These are phyloP conservation scores for Pseudococcus viburni DNA, from an alignment of 2,888 invertebrate species.

Conservation along the genomic window DNA sequence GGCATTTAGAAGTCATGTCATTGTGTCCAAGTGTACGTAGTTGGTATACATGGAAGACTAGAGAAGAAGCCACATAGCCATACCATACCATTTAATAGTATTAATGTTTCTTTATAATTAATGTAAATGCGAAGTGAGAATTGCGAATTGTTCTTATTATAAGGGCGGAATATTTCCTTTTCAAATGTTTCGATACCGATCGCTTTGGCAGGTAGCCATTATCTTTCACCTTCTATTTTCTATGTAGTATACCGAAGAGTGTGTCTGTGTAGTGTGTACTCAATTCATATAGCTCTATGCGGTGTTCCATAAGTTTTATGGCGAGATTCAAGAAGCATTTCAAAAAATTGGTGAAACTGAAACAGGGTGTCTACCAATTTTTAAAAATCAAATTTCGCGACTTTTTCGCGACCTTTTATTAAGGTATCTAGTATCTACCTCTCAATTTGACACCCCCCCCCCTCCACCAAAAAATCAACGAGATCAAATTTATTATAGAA, in stretches of 20 bases:
- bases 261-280: background rate
- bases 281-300: background rate
- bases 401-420: too few species aligned
- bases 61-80: slow-evolving; percentile 54
- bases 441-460: too few species aligned
- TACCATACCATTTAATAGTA: slow-evolving; percentile 55
- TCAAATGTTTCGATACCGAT: slow-evolving; percentile 63
- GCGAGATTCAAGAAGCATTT: background rate
- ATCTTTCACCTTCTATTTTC: slow-evolving; percentile 47
- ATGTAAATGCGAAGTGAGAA: slow-evolving; percentile 66
- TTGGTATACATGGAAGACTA: background rate
- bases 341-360: too few species aligned
- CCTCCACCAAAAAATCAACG: too few species aligned
- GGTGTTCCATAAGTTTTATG: background rate
- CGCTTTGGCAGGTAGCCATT: slow-evolving; percentile 65
- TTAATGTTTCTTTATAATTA: slow-evolving; percentile 65
- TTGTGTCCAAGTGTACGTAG: background rate
- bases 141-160: slow-evolving; percentile 64
- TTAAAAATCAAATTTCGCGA: too few species aligned
- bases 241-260: background rate
- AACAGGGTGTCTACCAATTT: too few species aligned
- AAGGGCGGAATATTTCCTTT: slow-evolving; percentile 65
- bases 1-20: background rate
- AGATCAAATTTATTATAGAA: too few species aligned
- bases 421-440: too few species aligned